Base-by-base conservation (phyloP, 2,113 vertebrate genomes). In the Martes martes region DNA sequence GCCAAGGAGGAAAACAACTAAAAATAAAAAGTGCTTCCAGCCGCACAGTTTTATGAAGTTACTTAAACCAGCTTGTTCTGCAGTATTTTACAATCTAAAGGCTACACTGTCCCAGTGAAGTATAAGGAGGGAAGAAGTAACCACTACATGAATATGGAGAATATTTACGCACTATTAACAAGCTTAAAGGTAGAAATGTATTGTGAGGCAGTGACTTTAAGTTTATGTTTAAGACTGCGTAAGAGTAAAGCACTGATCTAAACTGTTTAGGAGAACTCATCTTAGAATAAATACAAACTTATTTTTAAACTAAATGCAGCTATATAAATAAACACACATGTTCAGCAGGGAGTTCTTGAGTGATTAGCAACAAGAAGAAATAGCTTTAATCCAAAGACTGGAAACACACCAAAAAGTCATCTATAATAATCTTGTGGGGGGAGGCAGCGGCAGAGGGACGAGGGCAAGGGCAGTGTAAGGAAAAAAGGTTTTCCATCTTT, bases 231-330 rank as follows among this genome's bases (percentile, higher is more conserved):
- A 24, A 79, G 69, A 80, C 23, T 50, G 80, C 6, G 14, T 1
- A 36, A 78, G 11, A 36, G 26, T 36, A 94, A 31, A 3, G n/a
- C 63, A 73, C 61, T 85, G 11, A 47, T 61, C 52, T 84, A 47
- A 81, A 90, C 63, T 88, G 89, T 59, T 55, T 26, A 76, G 52
- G 9, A 57, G 36, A 86, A 89, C 42, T 11, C 23, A 74, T 90
- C 33, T n/a, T 89, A 71, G 55, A 85, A 95, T 47, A 69, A 94
- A 78, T 31, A 69, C 18, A 80, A 80, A 67, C 24, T 65, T 15
- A 80, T 45, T 85, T 89, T 95, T 59, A 93, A 95, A 85, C 50
- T 57, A 91, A 79, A 92, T 42, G 18, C 0, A 78, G 39, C 55
- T 9, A 96, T 36, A 52, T 4, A 90, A 52, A 52, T 67, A 88